Conservation (phyloP, 2,888 invertebrate genomes). For the Calliopum simillimum region DNA sequence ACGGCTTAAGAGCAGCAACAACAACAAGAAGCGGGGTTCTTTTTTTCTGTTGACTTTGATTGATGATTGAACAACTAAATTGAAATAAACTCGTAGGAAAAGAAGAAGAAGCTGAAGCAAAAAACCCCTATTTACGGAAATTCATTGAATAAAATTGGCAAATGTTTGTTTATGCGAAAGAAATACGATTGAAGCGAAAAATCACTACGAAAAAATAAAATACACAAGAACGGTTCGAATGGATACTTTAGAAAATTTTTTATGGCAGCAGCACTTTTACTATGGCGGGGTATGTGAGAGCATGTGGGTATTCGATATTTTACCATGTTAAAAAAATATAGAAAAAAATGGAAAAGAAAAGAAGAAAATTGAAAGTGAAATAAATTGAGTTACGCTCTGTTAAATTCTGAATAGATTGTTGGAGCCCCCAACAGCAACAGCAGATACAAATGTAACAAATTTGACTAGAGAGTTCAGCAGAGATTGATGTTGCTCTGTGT, state of each 20-base stretch:
- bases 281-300: no score
- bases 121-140: neutral
- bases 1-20: neutral
- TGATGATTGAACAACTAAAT: slow-evolving; percentile 23
- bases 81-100: slow-evolving; percentile 19
- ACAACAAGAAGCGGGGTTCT: neutral
- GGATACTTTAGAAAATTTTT: no score
- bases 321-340: no score
- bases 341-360: neutral
- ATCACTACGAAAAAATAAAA: neutral
- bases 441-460: neutral
- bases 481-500: no score
- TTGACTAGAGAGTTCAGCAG: no score
- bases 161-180: neutral
- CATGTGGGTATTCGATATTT: no score
- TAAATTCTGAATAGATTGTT: slow-evolving; percentile 1
- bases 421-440: no score
- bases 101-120: neutral
- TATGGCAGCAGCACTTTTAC: no score
- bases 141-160: neutral
- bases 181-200: neutral
- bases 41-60: slow-evolving; percentile 27
- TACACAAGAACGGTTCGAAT: neutral
- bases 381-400: slow-evolving; percentile 22
- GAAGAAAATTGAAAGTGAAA: slow-evolving; percentile 19